A percentile compares a stretch with the other conserved stretches of the same genome.
These are phyloP conservation scores for Drosophila conformis DNA, from an alignment of 2,888 invertebrate species.

Conservation along the genomic window DNA sequence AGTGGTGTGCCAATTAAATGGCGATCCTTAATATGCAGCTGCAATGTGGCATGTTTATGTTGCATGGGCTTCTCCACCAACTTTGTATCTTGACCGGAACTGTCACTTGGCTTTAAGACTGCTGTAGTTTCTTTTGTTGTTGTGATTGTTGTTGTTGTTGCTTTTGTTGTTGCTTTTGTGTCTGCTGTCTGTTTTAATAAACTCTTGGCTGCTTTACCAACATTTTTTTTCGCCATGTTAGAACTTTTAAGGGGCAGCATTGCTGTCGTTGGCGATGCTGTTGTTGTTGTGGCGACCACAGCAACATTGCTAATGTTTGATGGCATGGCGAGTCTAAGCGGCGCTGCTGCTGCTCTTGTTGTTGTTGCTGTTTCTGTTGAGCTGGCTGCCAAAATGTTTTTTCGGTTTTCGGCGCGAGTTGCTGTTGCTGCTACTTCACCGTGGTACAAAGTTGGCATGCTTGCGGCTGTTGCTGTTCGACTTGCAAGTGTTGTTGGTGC, in stretches of 20 bases:
- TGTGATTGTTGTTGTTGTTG: constrained; percentile 11
- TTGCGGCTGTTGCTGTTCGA: constrained; percentile 32
- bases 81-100: constrained; percentile 58
- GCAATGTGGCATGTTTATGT: constrained; percentile 77
- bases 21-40: constrained; percentile 82
- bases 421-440: constrained; percentile 35
- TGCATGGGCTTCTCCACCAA: constrained; percentile 32
- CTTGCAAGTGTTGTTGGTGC: constrained; percentile 17
- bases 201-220: constrained; percentile 53
- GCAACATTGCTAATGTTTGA: constrained; percentile 65
- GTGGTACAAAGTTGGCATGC: constrained; percentile 58
- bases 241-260: constrained; percentile 57
- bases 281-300: constrained; percentile 37
- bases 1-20: constrained; percentile 84
- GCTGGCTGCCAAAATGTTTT: constrained; percentile 62
- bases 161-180: constrained; percentile 23
- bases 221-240: constrained; percentile 32
- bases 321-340: constrained; percentile 45
- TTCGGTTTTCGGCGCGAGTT: constrained; percentile 42
- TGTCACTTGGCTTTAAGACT: constrained; percentile 42
- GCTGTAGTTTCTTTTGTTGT: constrained; percentile 19
- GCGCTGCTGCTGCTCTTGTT: constrained; percentile 34
- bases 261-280: constrained; percentile 58
- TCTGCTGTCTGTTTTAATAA: constrained; percentile 64
- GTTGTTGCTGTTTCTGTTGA: constrained; percentile 24